phyloP scores from a whole-genome alignment of 2,113 vertebrate species.

The Pedetes capensis region DNA sequence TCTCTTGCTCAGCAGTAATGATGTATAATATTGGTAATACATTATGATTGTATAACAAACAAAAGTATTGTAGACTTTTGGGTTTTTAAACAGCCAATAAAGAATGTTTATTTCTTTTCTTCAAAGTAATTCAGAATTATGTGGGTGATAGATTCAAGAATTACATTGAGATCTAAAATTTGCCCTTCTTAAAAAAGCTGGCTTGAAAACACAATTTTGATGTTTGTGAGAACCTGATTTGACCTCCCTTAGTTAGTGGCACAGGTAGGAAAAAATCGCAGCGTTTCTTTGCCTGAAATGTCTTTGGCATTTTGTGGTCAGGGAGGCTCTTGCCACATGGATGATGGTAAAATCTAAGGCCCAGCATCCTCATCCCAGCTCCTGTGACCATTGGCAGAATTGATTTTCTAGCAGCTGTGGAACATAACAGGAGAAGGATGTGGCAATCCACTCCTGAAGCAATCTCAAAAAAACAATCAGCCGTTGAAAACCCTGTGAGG shows the following conservation, averaged over 20 bases:
- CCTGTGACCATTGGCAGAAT: neutral
- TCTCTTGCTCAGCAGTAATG: neutral
- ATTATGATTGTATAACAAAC: neutral
- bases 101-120: neutral
- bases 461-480: too few relatives aligned
- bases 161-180: neutral
- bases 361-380: neutral
- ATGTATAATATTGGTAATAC: neutral
- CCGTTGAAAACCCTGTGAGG: too few relatives aligned
- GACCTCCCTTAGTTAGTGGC: neutral
- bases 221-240: neutral
- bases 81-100: slow-evolving; percentile 21
- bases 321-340: neutral
- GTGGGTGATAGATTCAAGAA: neutral
- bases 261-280: neutral
- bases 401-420: neutral
- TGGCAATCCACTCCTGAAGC: too few relatives aligned
- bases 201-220: neutral
- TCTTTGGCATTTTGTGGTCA: neutral
- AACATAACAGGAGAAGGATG: too few relatives aligned
- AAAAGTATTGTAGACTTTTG: neutral
- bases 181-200: neutral
- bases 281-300: neutral
- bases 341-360: neutral
- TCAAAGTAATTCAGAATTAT: slow-evolving; percentile 23